A percentile compares a stretch with the other conserved stretches of the same genome.
phyloP scores from a whole-genome alignment of 2,113 vertebrate species.

The Speoplatyrhinus poulsoni region DNA sequence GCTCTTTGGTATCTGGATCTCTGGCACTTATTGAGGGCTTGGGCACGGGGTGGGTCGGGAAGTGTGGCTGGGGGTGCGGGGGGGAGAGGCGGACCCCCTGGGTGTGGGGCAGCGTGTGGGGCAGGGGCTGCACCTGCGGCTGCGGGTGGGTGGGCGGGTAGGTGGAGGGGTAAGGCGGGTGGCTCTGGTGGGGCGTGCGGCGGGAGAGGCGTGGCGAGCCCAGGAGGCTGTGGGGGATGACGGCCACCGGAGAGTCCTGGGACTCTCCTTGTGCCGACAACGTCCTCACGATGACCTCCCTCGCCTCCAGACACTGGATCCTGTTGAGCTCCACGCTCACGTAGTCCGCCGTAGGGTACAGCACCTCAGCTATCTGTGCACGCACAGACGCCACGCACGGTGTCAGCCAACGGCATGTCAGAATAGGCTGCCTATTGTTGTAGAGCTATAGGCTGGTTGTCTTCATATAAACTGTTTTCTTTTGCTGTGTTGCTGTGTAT shows the following conservation, averaged over 20 bases:
- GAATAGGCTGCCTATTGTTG: neutral
- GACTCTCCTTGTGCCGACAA: constrained; percentile 94
- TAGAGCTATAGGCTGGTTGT: no score
- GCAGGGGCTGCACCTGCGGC: constrained; percentile 74
- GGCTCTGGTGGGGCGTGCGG: constrained; percentile 63
- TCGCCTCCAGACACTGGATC: constrained; percentile 86
- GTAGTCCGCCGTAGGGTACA: constrained; percentile 85
- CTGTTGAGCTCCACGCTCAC: constrained; percentile 83
- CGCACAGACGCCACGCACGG: constrained; percentile 8
- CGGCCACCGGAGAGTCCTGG: constrained; percentile 81
- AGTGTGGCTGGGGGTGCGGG: constrained; percentile 77
- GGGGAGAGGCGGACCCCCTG: constrained; percentile 72
- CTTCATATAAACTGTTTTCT: no score
- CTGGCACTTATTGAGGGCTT: constrained; percentile 91
- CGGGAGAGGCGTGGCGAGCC: constrained; percentile 81
- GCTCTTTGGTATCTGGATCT: constrained; percentile 94
- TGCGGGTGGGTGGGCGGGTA: constrained; percentile 82
- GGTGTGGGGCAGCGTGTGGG: constrained; percentile 56
- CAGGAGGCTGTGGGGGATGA: constrained; percentile 87
- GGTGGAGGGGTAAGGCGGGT: constrained; percentile 69
- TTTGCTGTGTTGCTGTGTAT: no score
- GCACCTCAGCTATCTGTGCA: constrained; percentile 88
- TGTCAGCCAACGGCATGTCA: constrained; percentile 28
- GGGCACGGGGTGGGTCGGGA: constrained; percentile 77
- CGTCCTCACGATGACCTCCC: constrained; percentile 88